Percentiles rank a stretch among this genome's conserved stretches.
These are phyloP conservation scores for Seira sanloemensis DNA, from an alignment of 2,888 invertebrate species.

Conservation along the genomic window DNA sequence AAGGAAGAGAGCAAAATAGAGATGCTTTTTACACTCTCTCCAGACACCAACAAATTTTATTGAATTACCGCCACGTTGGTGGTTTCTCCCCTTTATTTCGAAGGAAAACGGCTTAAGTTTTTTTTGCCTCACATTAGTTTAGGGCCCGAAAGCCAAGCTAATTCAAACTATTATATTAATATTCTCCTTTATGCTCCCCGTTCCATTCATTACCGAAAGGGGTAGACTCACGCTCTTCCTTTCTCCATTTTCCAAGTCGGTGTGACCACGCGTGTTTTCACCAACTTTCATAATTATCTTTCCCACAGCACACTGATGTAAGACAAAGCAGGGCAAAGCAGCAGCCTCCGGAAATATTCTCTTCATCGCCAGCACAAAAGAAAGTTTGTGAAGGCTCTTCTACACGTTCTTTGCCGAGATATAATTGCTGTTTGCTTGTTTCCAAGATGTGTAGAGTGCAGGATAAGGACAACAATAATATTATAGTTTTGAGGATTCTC, in stretches of 20 bases:
- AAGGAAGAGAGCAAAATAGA: background rate
- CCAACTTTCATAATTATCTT: background rate
- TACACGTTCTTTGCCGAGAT: background rate
- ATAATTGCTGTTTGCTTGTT: no score
- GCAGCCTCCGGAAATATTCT: background rate
- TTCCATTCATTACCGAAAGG: background rate
- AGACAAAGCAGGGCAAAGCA: background rate
- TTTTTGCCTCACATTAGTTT: background rate
- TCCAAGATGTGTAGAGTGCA: no score
- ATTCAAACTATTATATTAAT: slow-evolving; percentile 16
- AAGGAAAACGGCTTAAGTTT: background rate
- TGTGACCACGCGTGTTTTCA: slow-evolving; percentile 3
- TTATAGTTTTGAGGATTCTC: background rate
- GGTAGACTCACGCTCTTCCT: background rate
- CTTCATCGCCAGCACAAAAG: background rate
- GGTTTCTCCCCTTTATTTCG: background rate
- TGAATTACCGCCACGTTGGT: slow-evolving; percentile 34
- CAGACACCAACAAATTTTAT: slow-evolving; percentile 43
- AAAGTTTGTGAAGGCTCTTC: no score
- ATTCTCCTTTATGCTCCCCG: background rate
- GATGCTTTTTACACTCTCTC: slow-evolving; percentile 19
- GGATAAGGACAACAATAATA: background rate
- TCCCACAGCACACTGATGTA: background rate
- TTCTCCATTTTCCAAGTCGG: background rate
- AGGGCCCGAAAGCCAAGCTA: background rate